These are phyloP conservation scores for Nyctibius grandis DNA, from an alignment of 2,797 vertebrate species.

Conservation along the genomic window DNA sequence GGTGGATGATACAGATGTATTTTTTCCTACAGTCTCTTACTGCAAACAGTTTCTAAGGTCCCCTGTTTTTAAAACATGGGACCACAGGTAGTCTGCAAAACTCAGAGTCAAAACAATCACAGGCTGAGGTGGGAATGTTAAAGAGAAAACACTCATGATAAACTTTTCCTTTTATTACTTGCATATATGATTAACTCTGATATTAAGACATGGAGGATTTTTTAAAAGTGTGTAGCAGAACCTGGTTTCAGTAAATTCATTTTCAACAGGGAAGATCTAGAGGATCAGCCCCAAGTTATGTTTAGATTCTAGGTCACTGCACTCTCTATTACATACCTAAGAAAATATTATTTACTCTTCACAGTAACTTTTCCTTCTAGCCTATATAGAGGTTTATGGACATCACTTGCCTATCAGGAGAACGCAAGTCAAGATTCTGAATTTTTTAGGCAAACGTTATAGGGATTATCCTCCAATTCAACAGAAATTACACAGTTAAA, in stretches of 20 bases:
- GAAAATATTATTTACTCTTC: neutral
- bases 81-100: neutral
- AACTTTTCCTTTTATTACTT: neutral
- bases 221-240: neutral
- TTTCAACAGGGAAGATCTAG: neutral
- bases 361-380: neutral
- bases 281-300: neutral
- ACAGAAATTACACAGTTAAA: neutral
- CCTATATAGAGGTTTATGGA: neutral
- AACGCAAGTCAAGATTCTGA: neutral
- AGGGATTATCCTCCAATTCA: neutral
- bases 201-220: neutral
- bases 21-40: neutral
- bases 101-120: neutral
- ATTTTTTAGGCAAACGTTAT: neutral
- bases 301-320: neutral
- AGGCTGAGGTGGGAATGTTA: neutral
- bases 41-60: neutral
- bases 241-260: neutral
- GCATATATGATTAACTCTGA: neutral
- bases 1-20: neutral
- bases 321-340: neutral
- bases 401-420: neutral
- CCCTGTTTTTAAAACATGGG: neutral
- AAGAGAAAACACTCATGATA: neutral